These are phyloP conservation scores for Bryconaethiops microstoma DNA, from an alignment of 2,797 vertebrate genomes.

Conservation along the genomic window DNA sequence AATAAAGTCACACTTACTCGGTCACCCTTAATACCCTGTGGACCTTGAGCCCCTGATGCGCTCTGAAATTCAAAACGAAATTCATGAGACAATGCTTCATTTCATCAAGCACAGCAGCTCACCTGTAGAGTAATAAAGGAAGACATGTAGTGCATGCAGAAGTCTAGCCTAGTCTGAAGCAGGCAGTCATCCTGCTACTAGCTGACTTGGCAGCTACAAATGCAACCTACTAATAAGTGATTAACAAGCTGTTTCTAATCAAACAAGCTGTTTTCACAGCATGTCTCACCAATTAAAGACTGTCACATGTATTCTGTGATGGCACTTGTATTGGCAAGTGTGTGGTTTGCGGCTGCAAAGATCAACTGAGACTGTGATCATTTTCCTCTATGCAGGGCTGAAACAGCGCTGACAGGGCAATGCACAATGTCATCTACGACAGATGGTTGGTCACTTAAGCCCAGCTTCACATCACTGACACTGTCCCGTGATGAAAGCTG, in stretches of 20 bases:
- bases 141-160: background rate
- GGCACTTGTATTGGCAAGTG: slow-evolving; percentile 10
- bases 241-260: background rate
- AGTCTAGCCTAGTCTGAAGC: no score
- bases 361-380: background rate
- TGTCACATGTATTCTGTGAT: background rate
- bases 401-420: background rate
- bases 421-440: background rate
- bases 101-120: background rate
- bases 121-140: no score
- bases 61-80: slow-evolving; percentile 72
- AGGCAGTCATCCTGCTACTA: no score
- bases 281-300: background rate
- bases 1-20: slow-evolving; percentile 66
- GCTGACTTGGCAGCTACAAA: background rate
- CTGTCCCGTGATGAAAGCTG: slow-evolving; percentile 29
- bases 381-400: background rate
- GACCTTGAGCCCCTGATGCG: slow-evolving; percentile 73
- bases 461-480: slow-evolving; percentile 7
- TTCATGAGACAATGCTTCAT: background rate
- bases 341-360: background rate
- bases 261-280: background rate
- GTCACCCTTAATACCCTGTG: slow-evolving; percentile 74
- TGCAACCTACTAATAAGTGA: slow-evolving; percentile 7
- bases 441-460: slow-evolving; percentile 15